Base-by-base conservation (phyloP, 2,113 vertebrate species). In the Sterrhoptilus dennistouni region DNA sequence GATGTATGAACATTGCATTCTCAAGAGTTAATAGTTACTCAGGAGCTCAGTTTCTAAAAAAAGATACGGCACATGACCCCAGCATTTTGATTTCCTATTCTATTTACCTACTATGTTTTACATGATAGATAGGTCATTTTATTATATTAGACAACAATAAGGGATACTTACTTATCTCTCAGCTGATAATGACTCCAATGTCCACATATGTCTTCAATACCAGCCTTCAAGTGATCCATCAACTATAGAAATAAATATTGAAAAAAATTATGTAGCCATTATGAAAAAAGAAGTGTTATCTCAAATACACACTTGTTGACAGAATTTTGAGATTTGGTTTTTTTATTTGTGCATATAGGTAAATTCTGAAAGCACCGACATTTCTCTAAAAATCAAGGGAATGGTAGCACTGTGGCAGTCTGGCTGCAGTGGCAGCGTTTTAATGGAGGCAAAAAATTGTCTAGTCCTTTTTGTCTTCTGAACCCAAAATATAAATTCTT, bases 181-280 rank as follows among this genome's bases (percentile, higher is more conserved):
- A 99, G 98, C 97, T 99, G 99, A 93, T 98, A 99, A 96, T 99
- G 99, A 94, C 99, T 98, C 99, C 99, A 99, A 19, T 99, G 99
- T 68, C 99, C 99, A 97, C 99, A 99, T 38, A 99, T 98, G 92
- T 99, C 99, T 96, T 99, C 99, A 81, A 99, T 96, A 50, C 99
- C 99, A 66, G 98, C 98, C 38, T 99, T 98, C 53, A 99, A 97
- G 83, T 99, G 99, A 92, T 99, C 99, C 99, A 99, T 99, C 84
- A 99, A 64, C 99, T 99, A 95, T 12, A 94, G 90, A 83, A 86
- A 69, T 44, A 36, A 96, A 77, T 17, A 83, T 8, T 33, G 71
- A 50, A 68, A 84, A 63, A 47, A 5, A n/a, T 76, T 56, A 78
- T 36, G 38, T 60, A 29, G 31, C 36, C 12, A 23, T 54, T 65